Evolutionary conservation across 2,888 invertebrate species (phyloP).

Genomic region (Mechanitis mazaeus): DNA sequence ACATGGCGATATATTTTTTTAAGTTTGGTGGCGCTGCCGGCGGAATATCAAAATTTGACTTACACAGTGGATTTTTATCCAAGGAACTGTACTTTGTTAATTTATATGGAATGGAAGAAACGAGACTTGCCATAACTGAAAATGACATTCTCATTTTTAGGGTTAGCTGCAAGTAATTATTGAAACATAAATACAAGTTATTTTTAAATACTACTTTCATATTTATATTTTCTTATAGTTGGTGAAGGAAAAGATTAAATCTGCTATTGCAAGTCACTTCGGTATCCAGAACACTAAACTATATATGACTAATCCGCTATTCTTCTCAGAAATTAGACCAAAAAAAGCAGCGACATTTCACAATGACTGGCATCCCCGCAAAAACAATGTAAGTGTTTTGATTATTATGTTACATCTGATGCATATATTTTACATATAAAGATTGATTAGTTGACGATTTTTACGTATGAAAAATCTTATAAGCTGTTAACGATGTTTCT

Average conservation of each 20-base stretch:
- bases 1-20: slow-evolving; percentile 82
- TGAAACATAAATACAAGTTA: slow-evolving; percentile 7
- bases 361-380: slow-evolving; percentile 93
- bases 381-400: slow-evolving; percentile 83
- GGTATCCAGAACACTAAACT: slow-evolving; percentile 80
- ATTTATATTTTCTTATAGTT: slow-evolving; percentile 52
- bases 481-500: too few species aligned
- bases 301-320: slow-evolving; percentile 89
- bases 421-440: too few species aligned
- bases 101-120: slow-evolving; percentile 78
- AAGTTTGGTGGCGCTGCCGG: slow-evolving; percentile 82
- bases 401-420: too few species aligned
- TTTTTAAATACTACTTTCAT: not conserved
- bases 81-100: slow-evolving; percentile 84
- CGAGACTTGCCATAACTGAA: slow-evolving; percentile 77
- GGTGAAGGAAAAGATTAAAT: slow-evolving; percentile 86
- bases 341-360: slow-evolving; percentile 83
- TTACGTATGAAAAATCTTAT: too few species aligned
- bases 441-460: too few species aligned
- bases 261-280: slow-evolving; percentile 85
- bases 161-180: slow-evolving; percentile 37
- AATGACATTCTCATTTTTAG: slow-evolving; percentile 83
- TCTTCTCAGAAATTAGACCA: slow-evolving; percentile 87
- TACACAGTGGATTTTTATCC: slow-evolving; percentile 90
- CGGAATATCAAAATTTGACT: slow-evolving; percentile 89